A percentile compares a stretch with the other conserved stretches of the same genome.
Evolutionary conservation across 2,888 invertebrate species (phyloP).

Genomic region (Trissolcus brochymenae): DNA sequence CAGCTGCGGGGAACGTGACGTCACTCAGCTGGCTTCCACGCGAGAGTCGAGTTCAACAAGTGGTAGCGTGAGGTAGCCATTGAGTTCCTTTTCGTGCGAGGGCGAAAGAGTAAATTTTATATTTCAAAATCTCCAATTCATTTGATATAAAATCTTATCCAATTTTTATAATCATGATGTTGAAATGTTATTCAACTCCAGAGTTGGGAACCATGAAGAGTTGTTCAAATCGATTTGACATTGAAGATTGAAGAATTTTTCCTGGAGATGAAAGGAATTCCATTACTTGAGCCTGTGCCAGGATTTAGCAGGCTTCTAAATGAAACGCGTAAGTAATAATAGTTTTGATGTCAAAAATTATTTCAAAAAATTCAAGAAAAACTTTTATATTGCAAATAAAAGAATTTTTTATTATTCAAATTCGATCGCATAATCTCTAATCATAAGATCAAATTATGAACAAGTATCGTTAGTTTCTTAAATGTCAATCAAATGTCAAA

Average conservation of each 20-base stretch:
- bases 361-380: too few relatives aligned
- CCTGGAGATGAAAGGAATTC: conserved; percentile 13
- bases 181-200: too few relatives aligned
- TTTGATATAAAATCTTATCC: background rate
- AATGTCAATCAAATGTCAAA: too few relatives aligned
- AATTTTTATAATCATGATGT: background rate
- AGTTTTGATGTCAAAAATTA: too few relatives aligned
- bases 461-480: too few relatives aligned
- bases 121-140: background rate
- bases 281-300: background rate
- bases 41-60: conserved; percentile 28
- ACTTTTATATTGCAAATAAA: background rate
- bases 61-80: conserved; percentile 30
- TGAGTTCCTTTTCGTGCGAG: conserved; percentile 9
- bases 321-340: conserved; percentile 9
- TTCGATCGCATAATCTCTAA: too few relatives aligned
- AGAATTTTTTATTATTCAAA: background rate
- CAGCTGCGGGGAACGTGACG: conserved; percentile 17
- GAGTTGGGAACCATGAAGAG: conserved; percentile 4
- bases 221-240: conserved; percentile 11
- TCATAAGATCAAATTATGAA: too few relatives aligned
- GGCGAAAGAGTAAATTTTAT: background rate
- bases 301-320: too few relatives aligned
- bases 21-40: conserved; percentile 12
- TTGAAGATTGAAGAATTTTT: conserved; percentile 5